phyloP scores from a whole-genome alignment of 2,113 vertebrate genomes.

The Chaetodon trifascialis region DNA sequence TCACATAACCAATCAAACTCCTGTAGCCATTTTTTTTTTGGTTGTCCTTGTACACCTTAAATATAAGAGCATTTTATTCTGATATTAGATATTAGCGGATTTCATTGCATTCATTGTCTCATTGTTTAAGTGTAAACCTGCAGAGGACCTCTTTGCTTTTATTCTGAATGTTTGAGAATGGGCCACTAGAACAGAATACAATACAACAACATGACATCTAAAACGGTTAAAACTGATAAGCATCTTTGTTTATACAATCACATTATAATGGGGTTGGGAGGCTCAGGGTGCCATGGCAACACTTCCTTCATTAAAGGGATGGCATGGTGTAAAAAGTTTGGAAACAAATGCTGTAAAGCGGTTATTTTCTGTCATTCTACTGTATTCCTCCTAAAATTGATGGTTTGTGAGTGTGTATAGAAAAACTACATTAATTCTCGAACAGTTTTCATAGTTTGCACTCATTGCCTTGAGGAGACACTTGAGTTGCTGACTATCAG shows the following conservation, averaged over 20 bases:
- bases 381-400: not conserved
- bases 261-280: not conserved
- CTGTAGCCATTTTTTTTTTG: not conserved
- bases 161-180: not conserved
- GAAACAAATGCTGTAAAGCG: not conserved
- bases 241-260: not conserved
- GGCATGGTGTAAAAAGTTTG: not conserved
- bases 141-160: not conserved
- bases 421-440: not conserved
- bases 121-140: not conserved
- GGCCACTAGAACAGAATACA: no score
- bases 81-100: not conserved
- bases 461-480: not conserved
- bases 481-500: conserved; percentile 25
- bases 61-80: not conserved
- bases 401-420: not conserved
- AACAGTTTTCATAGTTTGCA: conserved; percentile 7
- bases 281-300: not conserved
- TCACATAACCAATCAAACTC: not conserved
- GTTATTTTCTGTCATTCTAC: not conserved
- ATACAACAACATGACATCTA: not conserved
- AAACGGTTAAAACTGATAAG: not conserved
- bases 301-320: not conserved
- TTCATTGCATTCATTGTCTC: not conserved
- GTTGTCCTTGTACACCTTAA: not conserved